Conservation (phyloP, 2,888 invertebrate species). For the Stramonita haemastoma region DNA sequence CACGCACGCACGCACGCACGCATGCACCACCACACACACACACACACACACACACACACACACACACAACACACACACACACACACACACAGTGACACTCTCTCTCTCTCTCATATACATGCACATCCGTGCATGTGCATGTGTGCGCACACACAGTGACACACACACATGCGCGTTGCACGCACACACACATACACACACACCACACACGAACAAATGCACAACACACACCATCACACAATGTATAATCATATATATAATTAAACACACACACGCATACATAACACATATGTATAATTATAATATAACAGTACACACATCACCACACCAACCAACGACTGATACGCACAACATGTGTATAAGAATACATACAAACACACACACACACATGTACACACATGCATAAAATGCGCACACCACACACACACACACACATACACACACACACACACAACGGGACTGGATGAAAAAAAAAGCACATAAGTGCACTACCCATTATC, state of each 20-base stretch:
- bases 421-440: neutral
- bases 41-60: too few relatives aligned
- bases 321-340: too few relatives aligned
- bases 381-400: neutral
- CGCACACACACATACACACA: neutral
- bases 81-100: too few relatives aligned
- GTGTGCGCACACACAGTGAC: neutral
- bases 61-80: too few relatives aligned
- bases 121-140: neutral
- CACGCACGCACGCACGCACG: too few relatives aligned
- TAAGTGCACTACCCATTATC: too few relatives aligned
- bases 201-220: neutral
- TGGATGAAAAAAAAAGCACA: too few relatives aligned
- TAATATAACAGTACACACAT: too few relatives aligned
- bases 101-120: too few relatives aligned
- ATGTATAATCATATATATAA: neutral
- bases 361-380: neutral
- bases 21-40: too few relatives aligned
- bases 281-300: too few relatives aligned
- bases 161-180: neutral
- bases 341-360: too few relatives aligned
- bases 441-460: neutral
- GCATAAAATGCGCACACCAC: neutral
- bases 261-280: neutral
- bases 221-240: neutral